Evolutionary conservation across 64 coral and sea anemone species (phyloP).

Genomic region (Orbicella faveolata): DNA sequence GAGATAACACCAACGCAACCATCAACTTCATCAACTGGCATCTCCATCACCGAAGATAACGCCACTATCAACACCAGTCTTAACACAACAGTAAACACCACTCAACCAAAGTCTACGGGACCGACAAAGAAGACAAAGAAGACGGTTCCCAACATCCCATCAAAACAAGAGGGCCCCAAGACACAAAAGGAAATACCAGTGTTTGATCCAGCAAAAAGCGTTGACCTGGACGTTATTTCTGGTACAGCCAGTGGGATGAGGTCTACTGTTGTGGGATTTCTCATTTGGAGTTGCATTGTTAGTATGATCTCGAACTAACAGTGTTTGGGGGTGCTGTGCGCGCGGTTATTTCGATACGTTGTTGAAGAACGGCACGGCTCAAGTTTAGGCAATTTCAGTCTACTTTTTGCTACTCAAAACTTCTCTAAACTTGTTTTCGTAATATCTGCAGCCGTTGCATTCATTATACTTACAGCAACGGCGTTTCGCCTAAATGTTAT

Average conservation of each 20-base stretch:
- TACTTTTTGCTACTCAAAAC: too few relatives aligned
- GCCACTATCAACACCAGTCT: background rate
- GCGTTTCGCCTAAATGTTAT: too few relatives aligned
- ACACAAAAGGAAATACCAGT: background rate
- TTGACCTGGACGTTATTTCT: background rate
- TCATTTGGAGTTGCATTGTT: background rate
- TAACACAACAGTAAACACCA: background rate
- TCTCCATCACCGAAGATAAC: background rate
- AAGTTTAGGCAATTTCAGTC: too few relatives aligned
- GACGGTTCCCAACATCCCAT: background rate
- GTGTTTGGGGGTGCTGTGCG: too few relatives aligned
- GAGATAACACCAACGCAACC: too few relatives aligned
- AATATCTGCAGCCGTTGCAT: too few relatives aligned
- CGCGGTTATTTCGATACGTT: too few relatives aligned
- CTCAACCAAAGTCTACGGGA: background rate
- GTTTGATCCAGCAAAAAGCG: background rate
- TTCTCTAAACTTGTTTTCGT: too few relatives aligned
- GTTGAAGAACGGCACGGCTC: too few relatives aligned
- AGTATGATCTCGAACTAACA: background rate
- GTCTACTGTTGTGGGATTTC: background rate
- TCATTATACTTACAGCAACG: too few relatives aligned
- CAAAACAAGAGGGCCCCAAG: background rate
- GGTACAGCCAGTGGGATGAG: background rate
- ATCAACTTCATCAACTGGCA: background rate
- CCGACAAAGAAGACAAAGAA: background rate